Evolutionary conservation across 2,797 vertebrate species (phyloP).

Genomic region (Oryzias sinensis): DNA sequence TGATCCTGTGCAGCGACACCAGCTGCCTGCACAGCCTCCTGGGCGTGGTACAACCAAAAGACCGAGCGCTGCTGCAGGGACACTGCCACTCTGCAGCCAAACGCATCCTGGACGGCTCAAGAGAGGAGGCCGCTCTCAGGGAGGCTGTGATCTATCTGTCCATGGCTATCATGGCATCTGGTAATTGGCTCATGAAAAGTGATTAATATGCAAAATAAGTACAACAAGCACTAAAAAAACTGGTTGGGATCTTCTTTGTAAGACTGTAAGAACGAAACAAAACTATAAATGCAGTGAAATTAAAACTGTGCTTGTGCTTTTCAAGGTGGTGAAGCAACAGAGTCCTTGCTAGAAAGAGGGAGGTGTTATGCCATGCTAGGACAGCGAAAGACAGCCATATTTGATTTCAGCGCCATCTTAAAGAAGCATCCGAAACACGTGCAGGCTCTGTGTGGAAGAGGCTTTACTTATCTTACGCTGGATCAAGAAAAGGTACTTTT

Average conservation of each 20-base stretch:
- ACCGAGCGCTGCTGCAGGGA: constrained; percentile 78
- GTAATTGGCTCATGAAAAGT: constrained; percentile 57
- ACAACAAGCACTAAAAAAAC: too few species aligned
- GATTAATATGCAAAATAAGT: too few species aligned
- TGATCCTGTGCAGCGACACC: constrained; percentile 84
- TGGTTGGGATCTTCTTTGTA: too few species aligned
- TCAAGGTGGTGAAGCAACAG: constrained; percentile 80
- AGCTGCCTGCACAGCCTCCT: constrained; percentile 86
- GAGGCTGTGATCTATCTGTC: constrained; percentile 91
- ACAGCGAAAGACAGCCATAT: constrained; percentile 91
- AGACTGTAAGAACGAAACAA: too few species aligned
- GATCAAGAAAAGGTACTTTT: constrained; percentile 85
- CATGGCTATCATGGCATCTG: constrained; percentile 90
- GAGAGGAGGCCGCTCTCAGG: constrained; percentile 69
- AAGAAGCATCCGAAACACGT: constrained; percentile 80
- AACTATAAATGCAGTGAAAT: background rate
- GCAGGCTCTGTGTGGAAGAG: constrained; percentile 87
- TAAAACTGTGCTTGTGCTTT: constrained; percentile 9
- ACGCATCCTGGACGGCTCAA: constrained; percentile 74
- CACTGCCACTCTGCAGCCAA: constrained; percentile 84
- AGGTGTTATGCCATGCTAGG: constrained; percentile 87
- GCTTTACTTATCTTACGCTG: constrained; percentile 84
- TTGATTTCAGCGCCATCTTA: constrained; percentile 87
- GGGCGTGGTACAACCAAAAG: constrained; percentile 80
- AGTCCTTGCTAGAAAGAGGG: constrained; percentile 86